These are phyloP conservation scores for Candidula unifasciata DNA, from an alignment of 2,888 invertebrate species.

Conservation along the genomic window DNA sequence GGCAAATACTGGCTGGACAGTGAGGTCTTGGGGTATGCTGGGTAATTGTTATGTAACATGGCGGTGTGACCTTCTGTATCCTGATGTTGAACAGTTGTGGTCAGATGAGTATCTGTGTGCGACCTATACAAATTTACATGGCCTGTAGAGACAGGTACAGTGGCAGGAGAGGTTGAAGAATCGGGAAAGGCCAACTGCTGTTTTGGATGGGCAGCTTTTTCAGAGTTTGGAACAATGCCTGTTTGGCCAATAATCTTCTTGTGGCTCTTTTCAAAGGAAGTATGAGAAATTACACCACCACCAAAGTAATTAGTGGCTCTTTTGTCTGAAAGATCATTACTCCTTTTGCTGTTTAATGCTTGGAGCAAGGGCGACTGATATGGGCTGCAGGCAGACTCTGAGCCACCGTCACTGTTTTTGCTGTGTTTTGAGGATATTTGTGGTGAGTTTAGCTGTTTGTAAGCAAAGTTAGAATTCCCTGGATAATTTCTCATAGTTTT, in stretches of 20 bases:
- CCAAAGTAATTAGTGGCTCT: neutral
- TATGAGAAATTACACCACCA: conserved; percentile 26
- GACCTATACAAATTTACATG: neutral
- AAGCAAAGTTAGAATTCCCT: neutral
- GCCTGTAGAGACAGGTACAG: neutral
- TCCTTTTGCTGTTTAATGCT: neutral
- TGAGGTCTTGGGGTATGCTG: neutral
- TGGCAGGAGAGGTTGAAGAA: neutral
- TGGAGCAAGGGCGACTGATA: neutral
- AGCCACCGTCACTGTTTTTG: neutral
- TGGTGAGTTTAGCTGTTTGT: neutral
- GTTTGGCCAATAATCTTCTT: neutral
- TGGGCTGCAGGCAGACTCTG: neutral
- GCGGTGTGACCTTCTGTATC: neutral
- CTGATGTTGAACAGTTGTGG: neutral
- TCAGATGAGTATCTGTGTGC: neutral
- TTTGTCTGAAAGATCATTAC: neutral
- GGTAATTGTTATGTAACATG: neutral
- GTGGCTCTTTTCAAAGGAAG: conserved; percentile 15
- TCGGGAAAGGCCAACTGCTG: conserved; percentile 12
- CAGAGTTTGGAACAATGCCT: neutral
- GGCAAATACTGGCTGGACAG: neutral
- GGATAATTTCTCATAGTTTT: neutral
- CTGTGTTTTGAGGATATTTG: neutral
- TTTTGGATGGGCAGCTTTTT: neutral